Evolutionary conservation across 2,113 vertebrate genomes (phyloP), one percentile per base, ranked within the genome.

Genomic region (Pagrus major): DNA sequence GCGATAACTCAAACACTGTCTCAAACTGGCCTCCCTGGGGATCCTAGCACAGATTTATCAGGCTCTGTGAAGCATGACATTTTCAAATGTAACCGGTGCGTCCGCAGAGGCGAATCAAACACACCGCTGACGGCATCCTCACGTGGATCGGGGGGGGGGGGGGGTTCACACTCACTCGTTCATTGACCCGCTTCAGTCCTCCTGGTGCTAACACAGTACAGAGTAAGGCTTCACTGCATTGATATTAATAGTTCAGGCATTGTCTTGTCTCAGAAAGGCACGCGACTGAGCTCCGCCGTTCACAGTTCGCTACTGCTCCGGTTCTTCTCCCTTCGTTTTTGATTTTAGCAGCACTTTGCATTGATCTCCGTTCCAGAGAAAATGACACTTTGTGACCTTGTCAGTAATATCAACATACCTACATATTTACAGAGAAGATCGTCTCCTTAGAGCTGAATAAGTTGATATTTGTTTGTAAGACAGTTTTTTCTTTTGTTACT

Each of bases 311-410:
- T 37, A 63, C 67, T 66, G 73, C 75, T 71, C 47, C 10, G 3
- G 25, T 56, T 88, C 54, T 54, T 65, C 42, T 15, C 14, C 58
- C 31, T 58, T 47, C 0, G 0, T 76, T 72, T 41, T 46, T 21
- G 37, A 15, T 39, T 47, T 73, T 83, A 93, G 89, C 90, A 94
- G 93, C 90, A 85, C 80, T 86, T 92, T 84, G 56, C 80, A 70
- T 80, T 77, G 69, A 81, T 86, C 89, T 88, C 87, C 78, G 0
- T 56, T 91, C 64, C 33, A 85, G 83, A 87, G 79, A 80, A 88
- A 89, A 88, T 80, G 76, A 90, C 90, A 90, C 90, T 93, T 93
- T 83, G 92, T 87, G 84, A 81, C 83, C 77, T 81, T 44, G 73
- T 84, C 63, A 7, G 60, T 44, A 60, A 84, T 82, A 89, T 91